phyloP scores from a whole-genome alignment of 2,797 vertebrate species.

The Harpagifer antarcticus region DNA sequence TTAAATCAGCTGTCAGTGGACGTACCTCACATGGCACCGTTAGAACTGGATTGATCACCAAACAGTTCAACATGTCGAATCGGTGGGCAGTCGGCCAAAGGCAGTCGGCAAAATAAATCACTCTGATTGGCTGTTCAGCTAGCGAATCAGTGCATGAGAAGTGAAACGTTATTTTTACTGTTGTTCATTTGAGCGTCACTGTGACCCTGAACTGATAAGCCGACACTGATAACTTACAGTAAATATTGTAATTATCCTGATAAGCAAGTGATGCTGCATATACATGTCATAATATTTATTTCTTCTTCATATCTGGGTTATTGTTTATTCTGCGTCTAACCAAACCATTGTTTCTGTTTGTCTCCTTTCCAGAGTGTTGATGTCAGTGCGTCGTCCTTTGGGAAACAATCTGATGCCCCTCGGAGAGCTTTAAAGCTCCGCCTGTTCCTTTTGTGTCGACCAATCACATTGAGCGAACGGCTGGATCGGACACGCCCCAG shows the following conservation, averaged over 20 bases:
- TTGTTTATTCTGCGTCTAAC: constrained; percentile 58
- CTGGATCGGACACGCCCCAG: constrained; percentile 50
- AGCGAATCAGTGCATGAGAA: too few relatives aligned
- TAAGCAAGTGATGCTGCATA: constrained; percentile 39
- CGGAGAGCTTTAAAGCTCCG: constrained; percentile 43
- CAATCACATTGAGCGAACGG: constrained; percentile 53
- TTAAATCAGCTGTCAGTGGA: too few relatives aligned
- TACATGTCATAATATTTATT: constrained; percentile 69
- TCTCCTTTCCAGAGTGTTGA: constrained; percentile 83
- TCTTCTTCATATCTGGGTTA: constrained; percentile 48
- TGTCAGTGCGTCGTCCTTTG: constrained; percentile 58
- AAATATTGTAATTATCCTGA: constrained; percentile 52
- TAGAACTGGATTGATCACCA: too few relatives aligned
- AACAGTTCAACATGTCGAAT: too few relatives aligned
- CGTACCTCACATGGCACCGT: too few relatives aligned
- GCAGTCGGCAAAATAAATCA: too few relatives aligned
- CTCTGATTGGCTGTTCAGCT: too few relatives aligned
- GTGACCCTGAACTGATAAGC: constrained; percentile 57
- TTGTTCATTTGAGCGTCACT: constrained; percentile 45
- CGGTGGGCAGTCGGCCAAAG: too few relatives aligned
- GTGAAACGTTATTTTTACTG: too few relatives aligned
- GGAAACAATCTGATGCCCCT: constrained; percentile 67
- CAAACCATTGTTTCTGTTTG: constrained; percentile 35
- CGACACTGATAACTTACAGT: constrained; percentile 33
- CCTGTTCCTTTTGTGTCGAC: constrained; percentile 52